Evolutionary conservation across 2,888 invertebrate species (phyloP).

Genomic region (Morpho helenor): DNA sequence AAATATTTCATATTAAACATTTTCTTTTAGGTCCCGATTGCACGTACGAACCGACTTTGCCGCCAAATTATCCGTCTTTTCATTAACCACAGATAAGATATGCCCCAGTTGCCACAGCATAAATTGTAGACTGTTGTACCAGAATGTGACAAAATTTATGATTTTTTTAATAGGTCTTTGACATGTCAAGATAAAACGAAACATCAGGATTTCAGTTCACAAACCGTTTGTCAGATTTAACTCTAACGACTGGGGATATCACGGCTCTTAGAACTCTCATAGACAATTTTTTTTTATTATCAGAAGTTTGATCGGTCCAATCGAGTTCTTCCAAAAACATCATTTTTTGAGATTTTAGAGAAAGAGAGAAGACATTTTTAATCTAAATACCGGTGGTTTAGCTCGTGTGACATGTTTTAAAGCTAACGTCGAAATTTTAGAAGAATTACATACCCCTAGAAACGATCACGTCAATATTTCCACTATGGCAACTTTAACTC

Average conservation of each 20-base stretch:
- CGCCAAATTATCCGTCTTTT: conserved; percentile 23
- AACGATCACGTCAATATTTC: conserved; percentile 52
- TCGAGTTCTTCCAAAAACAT: conserved; percentile 46
- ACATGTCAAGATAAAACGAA: too few relatives aligned
- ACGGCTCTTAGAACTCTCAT: background rate
- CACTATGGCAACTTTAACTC: conserved; percentile 68
- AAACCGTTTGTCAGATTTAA: too few relatives aligned
- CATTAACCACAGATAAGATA: conserved; percentile 1
- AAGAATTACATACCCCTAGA: conserved; percentile 35
- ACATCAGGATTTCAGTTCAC: too few relatives aligned
- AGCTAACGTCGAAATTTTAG: conserved; percentile 52
- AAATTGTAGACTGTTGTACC: too few relatives aligned
- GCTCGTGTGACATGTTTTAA: conserved; percentile 71
- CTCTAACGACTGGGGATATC: too few relatives aligned
- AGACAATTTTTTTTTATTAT: background rate
- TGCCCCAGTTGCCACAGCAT: too few relatives aligned
- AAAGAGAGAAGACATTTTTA: conserved; percentile 44
- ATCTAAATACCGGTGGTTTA: conserved; percentile 72
- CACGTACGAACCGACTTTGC: conserved; percentile 23
- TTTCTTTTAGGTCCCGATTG: conserved; percentile 29
- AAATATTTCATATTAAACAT: conserved; percentile 35
- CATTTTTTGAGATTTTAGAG: conserved; percentile 41
- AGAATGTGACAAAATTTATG: too few relatives aligned
- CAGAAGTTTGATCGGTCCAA: conserved; percentile 20
- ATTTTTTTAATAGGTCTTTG: too few relatives aligned